Conservation (phyloP, 2,888 invertebrate genomes). For the Pachymerium ferrugineum region DNA sequence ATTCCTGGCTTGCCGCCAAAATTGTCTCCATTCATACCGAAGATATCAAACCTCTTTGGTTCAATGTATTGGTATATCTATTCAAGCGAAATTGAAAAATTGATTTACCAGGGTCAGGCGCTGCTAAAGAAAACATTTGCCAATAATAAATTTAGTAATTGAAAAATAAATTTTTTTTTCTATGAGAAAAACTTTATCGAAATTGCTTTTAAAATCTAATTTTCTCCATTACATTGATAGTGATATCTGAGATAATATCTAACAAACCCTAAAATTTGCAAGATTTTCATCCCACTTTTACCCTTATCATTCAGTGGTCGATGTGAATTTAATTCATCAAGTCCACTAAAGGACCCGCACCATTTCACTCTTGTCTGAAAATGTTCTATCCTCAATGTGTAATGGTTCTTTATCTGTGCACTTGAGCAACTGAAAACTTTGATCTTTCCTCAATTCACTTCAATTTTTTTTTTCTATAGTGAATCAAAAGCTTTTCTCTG, state of each 20-base stretch:
- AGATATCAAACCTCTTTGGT: background rate
- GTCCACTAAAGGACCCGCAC: background rate
- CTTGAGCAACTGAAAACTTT: background rate
- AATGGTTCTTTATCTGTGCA: background rate
- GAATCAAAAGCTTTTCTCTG: slow-evolving; percentile 21
- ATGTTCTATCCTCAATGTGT: background rate
- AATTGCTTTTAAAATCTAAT: too few relatives aligned
- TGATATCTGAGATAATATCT: too few relatives aligned
- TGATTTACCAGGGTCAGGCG: background rate
- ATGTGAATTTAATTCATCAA: too few relatives aligned
- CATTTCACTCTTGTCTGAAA: background rate
- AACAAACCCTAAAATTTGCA: too few relatives aligned
- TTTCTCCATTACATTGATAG: too few relatives aligned
- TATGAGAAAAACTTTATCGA: too few relatives aligned
- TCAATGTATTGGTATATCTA: background rate
- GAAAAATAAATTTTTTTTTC: slow-evolving; percentile 14
- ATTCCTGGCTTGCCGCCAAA: background rate
- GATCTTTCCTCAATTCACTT: background rate
- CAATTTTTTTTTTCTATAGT: background rate
- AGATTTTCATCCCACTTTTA: too few relatives aligned
- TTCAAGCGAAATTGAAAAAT: slow-evolving; percentile 15
- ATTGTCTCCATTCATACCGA: slow-evolving; percentile 15
- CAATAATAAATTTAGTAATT: background rate
- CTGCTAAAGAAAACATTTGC: slow-evolving; percentile 4
- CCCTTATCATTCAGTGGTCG: too few relatives aligned